Percentiles rank a stretch among this genome's conserved stretches.
These are phyloP conservation scores for Acanthurus lineatus DNA, from an alignment of 2,797 vertebrate genomes.

Conservation along the genomic window DNA sequence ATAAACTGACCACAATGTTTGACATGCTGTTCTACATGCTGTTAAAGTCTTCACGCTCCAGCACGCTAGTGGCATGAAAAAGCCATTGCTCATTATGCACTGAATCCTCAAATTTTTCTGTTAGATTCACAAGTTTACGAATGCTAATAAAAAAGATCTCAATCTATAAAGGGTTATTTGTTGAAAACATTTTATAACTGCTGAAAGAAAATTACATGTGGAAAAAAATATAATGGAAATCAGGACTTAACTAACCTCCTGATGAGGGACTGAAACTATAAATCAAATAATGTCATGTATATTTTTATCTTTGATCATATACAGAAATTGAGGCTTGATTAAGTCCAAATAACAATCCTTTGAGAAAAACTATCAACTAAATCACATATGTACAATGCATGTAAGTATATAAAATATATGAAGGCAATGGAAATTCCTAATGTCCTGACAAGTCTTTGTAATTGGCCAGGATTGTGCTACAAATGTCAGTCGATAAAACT, in stretches of 20 bases:
- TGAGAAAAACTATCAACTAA: too few species aligned
- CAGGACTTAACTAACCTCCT: neutral
- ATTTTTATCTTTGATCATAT: neutral
- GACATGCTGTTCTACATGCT: constrained; percentile 67
- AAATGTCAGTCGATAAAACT: neutral
- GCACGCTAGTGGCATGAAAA: constrained; percentile 49
- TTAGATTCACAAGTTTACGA: too few species aligned
- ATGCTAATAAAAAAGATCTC: too few species aligned
- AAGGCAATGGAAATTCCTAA: too few species aligned
- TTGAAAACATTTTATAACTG: too few species aligned
- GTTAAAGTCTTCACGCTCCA: constrained; percentile 66
- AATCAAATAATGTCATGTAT: neutral
- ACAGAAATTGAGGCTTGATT: too few species aligned
- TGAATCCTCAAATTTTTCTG: neutral
- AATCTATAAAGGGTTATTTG: too few species aligned
- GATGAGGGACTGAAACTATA: neutral
- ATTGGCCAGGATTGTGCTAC: neutral
- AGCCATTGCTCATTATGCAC: constrained; percentile 28
- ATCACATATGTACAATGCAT: too few species aligned
- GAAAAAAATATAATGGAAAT: neutral
- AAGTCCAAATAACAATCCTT: too few species aligned
- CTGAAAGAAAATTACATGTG: too few species aligned
- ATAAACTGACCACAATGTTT: constrained; percentile 78
- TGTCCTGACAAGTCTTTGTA: too few species aligned
- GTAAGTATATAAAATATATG: too few species aligned